Evolutionary conservation across 2,113 vertebrate species (phyloP).

Genomic region (Corythornis madagascariensis): DNA sequence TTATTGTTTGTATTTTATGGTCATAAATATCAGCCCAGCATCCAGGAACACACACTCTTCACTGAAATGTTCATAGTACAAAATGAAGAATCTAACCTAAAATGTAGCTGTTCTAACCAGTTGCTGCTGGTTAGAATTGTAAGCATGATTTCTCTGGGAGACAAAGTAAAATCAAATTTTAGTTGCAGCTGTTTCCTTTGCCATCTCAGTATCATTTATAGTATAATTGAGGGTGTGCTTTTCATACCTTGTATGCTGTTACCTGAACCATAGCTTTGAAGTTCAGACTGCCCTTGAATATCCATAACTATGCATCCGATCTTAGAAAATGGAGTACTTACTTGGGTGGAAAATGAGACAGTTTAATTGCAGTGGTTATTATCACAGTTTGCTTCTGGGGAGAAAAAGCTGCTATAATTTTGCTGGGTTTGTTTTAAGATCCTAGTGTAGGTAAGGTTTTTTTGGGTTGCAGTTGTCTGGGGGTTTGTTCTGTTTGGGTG

Average conservation of each 20-base stretch:
- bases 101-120: too few species aligned
- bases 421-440: background rate
- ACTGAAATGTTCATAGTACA: background rate
- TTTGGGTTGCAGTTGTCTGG: background rate
- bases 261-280: background rate
- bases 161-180: background rate
- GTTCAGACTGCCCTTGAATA: background rate
- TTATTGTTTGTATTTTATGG: background rate
- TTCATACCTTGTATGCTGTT: background rate
- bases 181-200: background rate
- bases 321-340: background rate
- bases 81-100: background rate
- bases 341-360: background rate
- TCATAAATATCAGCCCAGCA: background rate
- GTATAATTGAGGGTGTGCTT: background rate
- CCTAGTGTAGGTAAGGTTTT: background rate
- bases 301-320: background rate
- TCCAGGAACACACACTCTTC: background rate
- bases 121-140: background rate
- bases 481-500: too few species aligned
- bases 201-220: background rate
- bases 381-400: background rate
- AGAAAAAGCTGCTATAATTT: background rate
- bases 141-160: background rate
- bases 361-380: background rate